Evolutionary conservation across 1,140 invertebrate species (phyloP).

Genomic region (Parapsyche elsis): DNA sequence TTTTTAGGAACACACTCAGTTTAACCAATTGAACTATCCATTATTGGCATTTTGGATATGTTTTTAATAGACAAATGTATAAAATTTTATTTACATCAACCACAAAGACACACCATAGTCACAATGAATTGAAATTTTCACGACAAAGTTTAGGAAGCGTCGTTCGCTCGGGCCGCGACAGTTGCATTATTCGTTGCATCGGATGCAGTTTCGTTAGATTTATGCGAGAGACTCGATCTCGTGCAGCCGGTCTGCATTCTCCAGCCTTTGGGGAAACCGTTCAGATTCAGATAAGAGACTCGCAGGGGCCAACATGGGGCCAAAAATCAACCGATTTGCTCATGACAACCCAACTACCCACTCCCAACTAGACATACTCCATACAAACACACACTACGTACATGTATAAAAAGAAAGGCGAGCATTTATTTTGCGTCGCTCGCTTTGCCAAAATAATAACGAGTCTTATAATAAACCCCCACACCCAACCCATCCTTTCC

Average conservation of each 20-base stretch:
- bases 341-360: neutral
- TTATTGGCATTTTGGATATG: no score
- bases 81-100: no score
- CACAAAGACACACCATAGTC: neutral
- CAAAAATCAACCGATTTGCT: neutral
- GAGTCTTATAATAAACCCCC: no score
- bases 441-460: no score
- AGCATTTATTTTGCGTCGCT: no score
- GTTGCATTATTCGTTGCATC: neutral
- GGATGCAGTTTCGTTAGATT: neutral
- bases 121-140: neutral
- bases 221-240: neutral
- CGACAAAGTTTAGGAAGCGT: neutral
- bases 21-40: no score
- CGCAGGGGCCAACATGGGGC: neutral
- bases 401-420: no score
- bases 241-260: neutral
- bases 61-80: no score
- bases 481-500: no score
- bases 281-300: conserved; percentile 11
- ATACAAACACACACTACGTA: no score
- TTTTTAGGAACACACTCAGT: no score
- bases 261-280: neutral
- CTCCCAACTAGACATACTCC: no score
- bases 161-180: neutral